phyloP scores from a whole-genome alignment of 2,888 invertebrate genomes.

The Erynnis tages region DNA sequence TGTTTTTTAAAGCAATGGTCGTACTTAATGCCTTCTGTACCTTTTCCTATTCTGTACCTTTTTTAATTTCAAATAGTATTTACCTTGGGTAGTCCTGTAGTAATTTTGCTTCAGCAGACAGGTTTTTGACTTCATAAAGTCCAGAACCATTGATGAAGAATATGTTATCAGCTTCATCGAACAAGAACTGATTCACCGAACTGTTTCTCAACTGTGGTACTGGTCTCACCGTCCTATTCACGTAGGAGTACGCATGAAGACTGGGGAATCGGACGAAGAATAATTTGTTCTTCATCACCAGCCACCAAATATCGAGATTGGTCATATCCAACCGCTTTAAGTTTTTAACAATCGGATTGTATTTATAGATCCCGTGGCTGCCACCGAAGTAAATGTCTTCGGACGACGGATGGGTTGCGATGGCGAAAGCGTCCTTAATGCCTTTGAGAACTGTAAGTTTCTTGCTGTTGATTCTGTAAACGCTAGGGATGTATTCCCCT shows the following conservation, averaged over 20 bases:
- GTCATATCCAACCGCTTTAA: constrained; percentile 49
- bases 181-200: constrained; percentile 59
- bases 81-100: constrained; percentile 49
- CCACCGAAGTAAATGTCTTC: constrained; percentile 65
- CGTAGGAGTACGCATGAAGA: constrained; percentile 53
- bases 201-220: constrained; percentile 43
- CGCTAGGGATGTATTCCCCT: constrained; percentile 61
- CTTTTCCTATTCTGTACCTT: too few relatives aligned
- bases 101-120: constrained; percentile 38
- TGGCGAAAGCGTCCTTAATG: constrained; percentile 66
- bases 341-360: constrained; percentile 42
- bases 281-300: constrained; percentile 52
- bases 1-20: too few relatives aligned
- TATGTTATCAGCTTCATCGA: constrained; percentile 54
- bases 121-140: constrained; percentile 51
- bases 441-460: constrained; percentile 59
- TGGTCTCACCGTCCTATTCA: constrained; percentile 44
- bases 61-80: too few relatives aligned
- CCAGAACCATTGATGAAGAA: constrained; percentile 65
- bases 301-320: constrained; percentile 68
- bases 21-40: too few relatives aligned
- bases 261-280: constrained; percentile 66
- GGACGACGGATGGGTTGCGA: constrained; percentile 45
- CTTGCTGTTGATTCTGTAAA: constrained; percentile 51
- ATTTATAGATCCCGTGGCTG: constrained; percentile 64